Base-by-base conservation (phyloP, 1,140 invertebrate species). In the Sweltsa coloradensis region DNA sequence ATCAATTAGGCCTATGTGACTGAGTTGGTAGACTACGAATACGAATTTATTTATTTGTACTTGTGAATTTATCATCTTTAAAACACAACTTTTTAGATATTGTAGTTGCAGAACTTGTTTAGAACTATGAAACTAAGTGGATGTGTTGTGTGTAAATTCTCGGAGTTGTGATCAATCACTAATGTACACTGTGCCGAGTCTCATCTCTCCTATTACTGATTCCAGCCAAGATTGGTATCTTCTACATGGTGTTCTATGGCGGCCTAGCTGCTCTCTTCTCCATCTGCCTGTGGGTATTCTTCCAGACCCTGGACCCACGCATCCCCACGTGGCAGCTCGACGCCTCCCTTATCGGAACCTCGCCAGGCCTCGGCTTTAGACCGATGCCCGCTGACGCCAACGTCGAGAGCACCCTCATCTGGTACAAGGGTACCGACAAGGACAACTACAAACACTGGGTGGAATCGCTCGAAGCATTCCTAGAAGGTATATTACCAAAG, bases 211-310 rank as follows among this genome's bases (percentile, higher is more conserved):
- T n/a, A n/a, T n/a, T n/a, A n/a, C n/a, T n/a, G n/a, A n/a, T 64
- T 64, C 4, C 73, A 92, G 89, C 79, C 41, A 91, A 92, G 73
- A 92, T 96, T 63, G 79, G 79, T 25, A 63, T 90, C 14, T 97
- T 96, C 74, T 96, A 96, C 68, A 67, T 90, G 52, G 78, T 88
- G 58, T 96, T 93, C 70, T 96, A 95, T 67, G 71, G 77, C 36
- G 85, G 85, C 45, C 69, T 97, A 53, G 85, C 84, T 14, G 78
- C 87, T 5, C 74, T 96, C 54, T 93, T 93, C 41, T 79, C 85
- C 18, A 83, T 89, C 34, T 89, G 90, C 69, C 82, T 94, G 71
- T 86, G 87, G 75, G 83, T 84, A 21, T 95, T 96, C 67, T 87
- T 85, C 51, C 84, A 89, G 67, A 94, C 89, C 2, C 63, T 97